Percentiles rank a stretch among this genome's conserved stretches.
phyloP scores from a whole-genome alignment of 2,113 vertebrate genomes.

The Riparia riparia region DNA sequence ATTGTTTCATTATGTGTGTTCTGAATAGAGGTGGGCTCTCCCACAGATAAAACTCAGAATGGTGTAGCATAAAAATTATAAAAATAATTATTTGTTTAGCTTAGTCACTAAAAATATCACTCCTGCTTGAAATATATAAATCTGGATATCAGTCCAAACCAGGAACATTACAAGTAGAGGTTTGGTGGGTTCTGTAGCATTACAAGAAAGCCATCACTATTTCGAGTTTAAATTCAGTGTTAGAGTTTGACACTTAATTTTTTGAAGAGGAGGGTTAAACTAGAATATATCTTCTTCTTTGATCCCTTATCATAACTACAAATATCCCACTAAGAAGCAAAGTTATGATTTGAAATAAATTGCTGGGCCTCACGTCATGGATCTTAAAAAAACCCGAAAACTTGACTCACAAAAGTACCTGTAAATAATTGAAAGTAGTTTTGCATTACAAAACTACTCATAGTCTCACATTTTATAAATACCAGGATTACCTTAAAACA shows the following conservation, averaged over 20 bases:
- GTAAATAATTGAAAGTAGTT: background rate
- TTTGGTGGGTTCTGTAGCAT: background rate
- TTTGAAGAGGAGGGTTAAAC: background rate
- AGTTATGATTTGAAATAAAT: background rate
- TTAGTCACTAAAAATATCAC: background rate
- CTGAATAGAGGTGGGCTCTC: background rate
- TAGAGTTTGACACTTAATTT: background rate
- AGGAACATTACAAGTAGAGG: background rate
- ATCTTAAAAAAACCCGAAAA: background rate
- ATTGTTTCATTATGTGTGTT: background rate
- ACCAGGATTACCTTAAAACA: background rate
- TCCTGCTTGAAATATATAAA: background rate
- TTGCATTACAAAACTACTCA: background rate
- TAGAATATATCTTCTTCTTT: background rate
- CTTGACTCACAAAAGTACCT: background rate
- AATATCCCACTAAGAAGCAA: background rate
- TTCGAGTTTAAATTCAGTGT: background rate
- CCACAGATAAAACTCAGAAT: background rate
- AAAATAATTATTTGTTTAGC: background rate
- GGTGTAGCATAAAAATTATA: background rate
- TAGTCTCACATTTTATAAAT: background rate
- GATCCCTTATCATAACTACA: background rate
- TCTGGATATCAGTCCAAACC: background rate
- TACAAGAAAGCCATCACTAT: accelerated
- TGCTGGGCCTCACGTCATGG: background rate